Conservation (phyloP, 2,888 invertebrate species). For the Nomada goodeniana region DNA sequence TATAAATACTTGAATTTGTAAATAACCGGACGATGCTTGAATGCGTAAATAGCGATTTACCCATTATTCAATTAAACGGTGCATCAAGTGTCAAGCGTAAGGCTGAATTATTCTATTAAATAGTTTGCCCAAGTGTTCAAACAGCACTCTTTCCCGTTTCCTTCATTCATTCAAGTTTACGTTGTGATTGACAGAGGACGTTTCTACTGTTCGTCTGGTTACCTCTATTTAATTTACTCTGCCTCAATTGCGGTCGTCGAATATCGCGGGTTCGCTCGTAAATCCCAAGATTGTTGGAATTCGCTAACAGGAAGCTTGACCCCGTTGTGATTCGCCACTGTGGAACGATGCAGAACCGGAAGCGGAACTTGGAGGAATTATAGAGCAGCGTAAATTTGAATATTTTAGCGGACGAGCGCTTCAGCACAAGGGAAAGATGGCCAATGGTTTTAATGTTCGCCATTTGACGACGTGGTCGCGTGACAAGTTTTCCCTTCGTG, state of each 20-base stretch:
- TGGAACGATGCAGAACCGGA: neutral
- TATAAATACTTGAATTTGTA: too few species aligned
- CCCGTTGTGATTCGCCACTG: neutral
- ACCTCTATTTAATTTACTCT: conserved; percentile 5
- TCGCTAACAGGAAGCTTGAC: neutral
- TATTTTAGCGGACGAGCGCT: neutral
- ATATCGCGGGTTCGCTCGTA: conserved; percentile 2
- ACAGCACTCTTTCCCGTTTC: neutral
- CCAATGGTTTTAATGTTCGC: neutral
- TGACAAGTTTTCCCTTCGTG: neutral
- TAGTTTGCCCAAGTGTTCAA: neutral
- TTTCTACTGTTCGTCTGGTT: neutral
- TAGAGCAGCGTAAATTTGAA: neutral
- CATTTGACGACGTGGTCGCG: conserved; percentile 27
- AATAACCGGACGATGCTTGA: too few species aligned
- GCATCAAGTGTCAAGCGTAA: too few species aligned
- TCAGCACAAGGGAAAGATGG: neutral
- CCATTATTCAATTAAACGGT: too few species aligned
- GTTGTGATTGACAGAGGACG: neutral
- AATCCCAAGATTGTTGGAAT: neutral
- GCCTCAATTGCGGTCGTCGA: neutral
- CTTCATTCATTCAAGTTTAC: neutral
- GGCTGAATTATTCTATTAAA: neutral
- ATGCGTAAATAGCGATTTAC: too few species aligned
- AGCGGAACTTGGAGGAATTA: neutral